These are phyloP conservation scores for Penaeus monodon DNA, from an alignment of 2,888 invertebrate species.

Conservation along the genomic window DNA sequence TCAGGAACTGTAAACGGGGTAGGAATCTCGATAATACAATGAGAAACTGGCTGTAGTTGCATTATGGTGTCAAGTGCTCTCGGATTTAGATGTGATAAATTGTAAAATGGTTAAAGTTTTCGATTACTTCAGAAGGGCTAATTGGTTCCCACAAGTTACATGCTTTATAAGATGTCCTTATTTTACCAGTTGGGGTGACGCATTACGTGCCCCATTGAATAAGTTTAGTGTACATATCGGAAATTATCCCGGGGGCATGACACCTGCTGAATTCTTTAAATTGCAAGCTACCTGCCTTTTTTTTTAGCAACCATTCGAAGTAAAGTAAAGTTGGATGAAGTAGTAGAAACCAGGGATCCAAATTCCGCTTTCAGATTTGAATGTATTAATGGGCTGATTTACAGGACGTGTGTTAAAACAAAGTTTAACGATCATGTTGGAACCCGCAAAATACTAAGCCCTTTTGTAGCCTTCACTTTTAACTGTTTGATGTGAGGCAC, in stretches of 20 bases:
- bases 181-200: constrained; percentile 26
- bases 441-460: too few relatives aligned
- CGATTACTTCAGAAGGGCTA: constrained; percentile 16
- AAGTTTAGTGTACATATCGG: constrained; percentile 1
- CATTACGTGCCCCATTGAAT: constrained; percentile 17
- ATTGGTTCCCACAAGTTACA: background rate
- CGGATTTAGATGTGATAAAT: background rate
- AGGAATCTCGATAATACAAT: background rate
- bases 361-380: background rate
- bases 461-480: too few relatives aligned
- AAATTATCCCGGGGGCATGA: constrained; percentile 10
- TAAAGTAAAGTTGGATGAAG: constrained; percentile 11
- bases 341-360: background rate
- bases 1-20: constrained; percentile 19
- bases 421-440: too few relatives aligned
- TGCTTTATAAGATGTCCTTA: constrained; percentile 22
- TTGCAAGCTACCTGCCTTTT: constrained; percentile 5
- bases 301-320: background rate
- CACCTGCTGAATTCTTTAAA: background rate
- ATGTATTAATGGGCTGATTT: background rate
- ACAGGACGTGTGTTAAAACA: background rate
- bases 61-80: background rate
- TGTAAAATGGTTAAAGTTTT: constrained; percentile 1
- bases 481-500: too few relatives aligned
- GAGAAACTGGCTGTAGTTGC: constrained; percentile 29